Evolutionary conservation across 2,888 invertebrate species (phyloP), one percentile per base, ranked within the genome.

Genomic region (Drosophila meridiana): DNA sequence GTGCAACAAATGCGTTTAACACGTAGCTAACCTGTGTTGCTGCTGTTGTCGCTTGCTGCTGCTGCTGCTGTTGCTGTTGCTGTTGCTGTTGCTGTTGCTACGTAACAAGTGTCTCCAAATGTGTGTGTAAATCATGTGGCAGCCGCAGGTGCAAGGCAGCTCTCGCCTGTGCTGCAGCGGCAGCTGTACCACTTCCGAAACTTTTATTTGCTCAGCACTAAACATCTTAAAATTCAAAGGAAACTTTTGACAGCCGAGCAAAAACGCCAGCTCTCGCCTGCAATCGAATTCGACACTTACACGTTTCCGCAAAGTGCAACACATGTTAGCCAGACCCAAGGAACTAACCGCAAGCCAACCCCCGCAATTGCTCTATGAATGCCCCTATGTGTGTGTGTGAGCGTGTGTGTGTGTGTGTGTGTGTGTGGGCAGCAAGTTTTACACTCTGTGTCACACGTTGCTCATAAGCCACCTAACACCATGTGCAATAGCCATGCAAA

Each of bases 1-100:
- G 78, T 78, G 75, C 78, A 83, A 72, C 83, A 86, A 83, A 86
- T 83, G 78, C 80, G 83, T 80, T 81, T 78, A 86, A 74, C 76
- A 81, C 84, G 76, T 75, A 59, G 78, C 68, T 59, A 48, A 62
- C 58, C 60, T 45, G 50, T 63, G 68, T 52, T 71, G 50, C 48
- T 32, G 32, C 50, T 57, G 56, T 45, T 57, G 63, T 20, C 42
- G n/a, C 11, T 14, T 53, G 34, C 28, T 28, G 38, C 4, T 52
- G 36, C 34, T 40, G 6, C 13, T 13, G 14, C 11, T 47, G 47
- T 45, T 26, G 34, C 28, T 28, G 26, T 4, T 47, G 45, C 45
- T 28, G 32, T 5, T 2, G 4, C 7, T 52, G 36, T 6, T 28
- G 42, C n/a, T 47, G 38, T 38, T 70, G 61, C 72, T 63, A 70